Conservation (phyloP, 2,797 vertebrate species). For the Sebastes elongatus region DNA sequence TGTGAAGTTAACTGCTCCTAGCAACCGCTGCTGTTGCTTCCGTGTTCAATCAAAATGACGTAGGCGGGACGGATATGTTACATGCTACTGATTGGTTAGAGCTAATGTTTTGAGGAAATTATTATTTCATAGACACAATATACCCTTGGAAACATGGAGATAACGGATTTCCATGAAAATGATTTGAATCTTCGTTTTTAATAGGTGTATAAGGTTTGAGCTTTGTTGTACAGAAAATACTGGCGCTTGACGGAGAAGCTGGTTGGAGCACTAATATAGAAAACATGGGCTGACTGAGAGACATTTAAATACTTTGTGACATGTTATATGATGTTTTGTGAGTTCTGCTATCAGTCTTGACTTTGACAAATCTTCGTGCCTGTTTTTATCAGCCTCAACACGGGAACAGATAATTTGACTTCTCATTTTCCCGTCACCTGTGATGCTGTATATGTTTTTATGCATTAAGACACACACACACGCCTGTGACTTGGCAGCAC, state of each 20-base stretch:
- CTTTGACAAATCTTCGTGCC: slow-evolving; percentile 13
- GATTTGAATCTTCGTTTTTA: neutral
- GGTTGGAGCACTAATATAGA: neutral
- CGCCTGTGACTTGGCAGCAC: neutral
- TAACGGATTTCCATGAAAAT: neutral
- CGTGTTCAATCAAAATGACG: too few relatives aligned
- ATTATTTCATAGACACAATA: too few relatives aligned
- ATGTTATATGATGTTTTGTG: neutral
- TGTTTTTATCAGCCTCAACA: slow-evolving; percentile 9
- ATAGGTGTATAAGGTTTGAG: neutral
- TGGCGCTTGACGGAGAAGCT: neutral
- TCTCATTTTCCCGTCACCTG: slow-evolving; percentile 2
- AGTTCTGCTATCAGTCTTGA: slow-evolving; percentile 1
- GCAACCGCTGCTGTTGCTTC: too few relatives aligned
- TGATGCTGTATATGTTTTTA: neutral
- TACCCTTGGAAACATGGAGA: neutral
- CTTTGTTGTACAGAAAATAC: neutral
- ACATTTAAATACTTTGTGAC: neutral
- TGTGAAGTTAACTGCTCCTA: too few relatives aligned
- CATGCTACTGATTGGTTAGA: too few relatives aligned
- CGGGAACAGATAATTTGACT: neutral
- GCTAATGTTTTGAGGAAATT: too few relatives aligned
- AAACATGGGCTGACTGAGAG: neutral
- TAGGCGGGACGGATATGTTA: too few relatives aligned
- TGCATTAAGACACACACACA: neutral